A percentile compares a stretch with the other conserved stretches of the same genome.
Conservation (phyloP, 2,888 invertebrate species). For the Caenorhabditis doughertyi region DNA sequence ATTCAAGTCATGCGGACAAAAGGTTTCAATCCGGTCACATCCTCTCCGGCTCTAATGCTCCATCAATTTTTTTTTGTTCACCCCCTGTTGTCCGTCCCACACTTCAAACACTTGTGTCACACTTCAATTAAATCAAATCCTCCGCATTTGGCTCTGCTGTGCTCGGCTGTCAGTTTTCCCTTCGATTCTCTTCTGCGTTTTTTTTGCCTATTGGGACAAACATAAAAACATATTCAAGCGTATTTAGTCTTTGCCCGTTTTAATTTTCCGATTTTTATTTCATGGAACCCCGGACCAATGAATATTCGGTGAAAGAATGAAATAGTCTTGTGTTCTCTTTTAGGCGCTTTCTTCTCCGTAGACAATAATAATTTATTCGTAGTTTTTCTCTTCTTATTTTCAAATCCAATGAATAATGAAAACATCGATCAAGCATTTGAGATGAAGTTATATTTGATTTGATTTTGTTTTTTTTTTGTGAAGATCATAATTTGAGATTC, state of each 20-base stretch:
- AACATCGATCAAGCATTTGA: slow-evolving; percentile 17
- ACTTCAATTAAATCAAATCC: slow-evolving; percentile 61
- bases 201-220: slow-evolving; percentile 2
- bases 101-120: slow-evolving; percentile 62
- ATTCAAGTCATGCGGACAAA: slow-evolving; percentile 21
- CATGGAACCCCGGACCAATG: neutral
- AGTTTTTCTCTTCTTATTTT: slow-evolving; percentile 42
- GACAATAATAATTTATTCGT: slow-evolving; percentile 62
- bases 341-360: neutral
- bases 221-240: slow-evolving; percentile 1
- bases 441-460: neutral
- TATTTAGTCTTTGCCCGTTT: slow-evolving; percentile 14
- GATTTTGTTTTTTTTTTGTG: neutral
- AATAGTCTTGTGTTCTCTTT: neutral
- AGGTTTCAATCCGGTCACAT: slow-evolving; percentile 31
- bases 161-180: slow-evolving; percentile 40
- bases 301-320: slow-evolving; percentile 5
- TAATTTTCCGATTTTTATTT: slow-evolving; percentile 1
- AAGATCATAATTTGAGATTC: no score
- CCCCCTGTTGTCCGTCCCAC: slow-evolving; percentile 24
- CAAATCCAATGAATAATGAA: slow-evolving; percentile 53
- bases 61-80: slow-evolving; percentile 39
- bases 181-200: slow-evolving; percentile 16
- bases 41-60: neutral
- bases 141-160: slow-evolving; percentile 49